A percentile compares a stretch with the other conserved stretches of the same genome.
phyloP scores from a whole-genome alignment of 2,888 invertebrate species.

The Agonopterix heracliana region DNA sequence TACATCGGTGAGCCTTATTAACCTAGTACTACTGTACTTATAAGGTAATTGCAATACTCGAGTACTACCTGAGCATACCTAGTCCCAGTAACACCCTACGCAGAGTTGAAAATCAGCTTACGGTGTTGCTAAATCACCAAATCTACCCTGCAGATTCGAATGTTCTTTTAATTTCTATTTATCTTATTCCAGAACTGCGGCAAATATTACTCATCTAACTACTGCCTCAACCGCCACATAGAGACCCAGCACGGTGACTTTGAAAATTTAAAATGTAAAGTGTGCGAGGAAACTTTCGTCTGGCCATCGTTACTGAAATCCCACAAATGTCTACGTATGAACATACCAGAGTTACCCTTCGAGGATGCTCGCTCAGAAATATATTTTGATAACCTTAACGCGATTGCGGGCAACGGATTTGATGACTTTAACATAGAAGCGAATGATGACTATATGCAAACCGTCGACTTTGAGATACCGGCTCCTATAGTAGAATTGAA shows the following conservation, averaged over 20 bases:
- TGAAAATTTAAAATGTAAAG: constrained; percentile 36
- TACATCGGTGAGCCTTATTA: no score
- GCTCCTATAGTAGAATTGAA: constrained; percentile 48
- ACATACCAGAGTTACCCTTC: constrained; percentile 45
- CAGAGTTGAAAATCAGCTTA: no score
- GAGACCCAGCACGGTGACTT: constrained; percentile 32
- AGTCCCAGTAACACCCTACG: no score
- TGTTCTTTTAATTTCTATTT: no score
- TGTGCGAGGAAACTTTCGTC: constrained; percentile 53
- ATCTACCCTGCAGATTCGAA: no score
- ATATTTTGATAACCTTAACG: constrained; percentile 40
- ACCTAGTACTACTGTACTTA: no score
- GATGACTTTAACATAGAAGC: constrained; percentile 39
- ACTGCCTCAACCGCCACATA: constrained; percentile 48
- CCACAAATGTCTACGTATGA: constrained; percentile 49
- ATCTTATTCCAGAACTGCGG: constrained; percentile 44
- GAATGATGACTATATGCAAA: constrained; percentile 40
- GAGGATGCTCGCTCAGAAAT: constrained; percentile 51
- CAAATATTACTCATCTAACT: constrained; percentile 46
- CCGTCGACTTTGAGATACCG: constrained; percentile 56
- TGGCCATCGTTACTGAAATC: constrained; percentile 47
- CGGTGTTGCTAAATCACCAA: no score
- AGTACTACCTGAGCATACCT: no score
- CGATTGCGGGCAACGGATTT: constrained; percentile 30
- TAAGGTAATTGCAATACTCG: no score